Percentiles rank a stretch among this genome's conserved stretches.
Evolutionary conservation across 2,888 invertebrate species (phyloP).

Genomic region (Bellardia pandia): DNA sequence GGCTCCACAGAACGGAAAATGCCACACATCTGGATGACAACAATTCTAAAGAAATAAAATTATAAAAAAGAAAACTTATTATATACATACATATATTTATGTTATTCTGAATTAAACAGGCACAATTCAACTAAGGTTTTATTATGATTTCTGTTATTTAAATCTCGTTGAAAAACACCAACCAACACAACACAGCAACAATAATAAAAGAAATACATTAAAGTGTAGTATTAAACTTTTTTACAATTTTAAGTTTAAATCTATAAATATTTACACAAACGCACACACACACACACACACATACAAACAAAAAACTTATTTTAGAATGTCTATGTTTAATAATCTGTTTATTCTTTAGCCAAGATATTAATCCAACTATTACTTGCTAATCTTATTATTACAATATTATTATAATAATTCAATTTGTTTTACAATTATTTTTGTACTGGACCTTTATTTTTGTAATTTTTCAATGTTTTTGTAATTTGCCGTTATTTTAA

Average conservation of each 20-base stretch:
- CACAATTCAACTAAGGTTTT: slow-evolving; percentile 20
- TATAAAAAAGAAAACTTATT: not conserved
- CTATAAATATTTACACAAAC: slow-evolving; percentile 15
- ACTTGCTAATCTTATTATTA: slow-evolving; percentile 44
- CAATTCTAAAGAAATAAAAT: not conserved
- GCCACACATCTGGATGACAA: not conserved
- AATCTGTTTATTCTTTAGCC: not conserved
- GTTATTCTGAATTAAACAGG: not conserved
- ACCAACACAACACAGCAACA: slow-evolving; percentile 4
- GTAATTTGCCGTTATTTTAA: slow-evolving; percentile 40
- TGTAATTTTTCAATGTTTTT: slow-evolving; percentile 10
- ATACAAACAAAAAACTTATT: not conserved
- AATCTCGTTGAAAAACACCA: not conserved
- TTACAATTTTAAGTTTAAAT: slow-evolving; percentile 6
- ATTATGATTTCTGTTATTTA: slow-evolving; percentile 1
- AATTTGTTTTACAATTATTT: slow-evolving; percentile 23
- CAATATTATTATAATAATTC: too few relatives aligned
- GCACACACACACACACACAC: not conserved
- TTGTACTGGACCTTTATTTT: slow-evolving; percentile 34
- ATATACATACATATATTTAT: not conserved
- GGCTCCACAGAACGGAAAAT: not conserved
- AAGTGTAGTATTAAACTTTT: not conserved
- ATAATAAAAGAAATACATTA: slow-evolving; percentile 5
- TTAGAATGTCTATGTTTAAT: slow-evolving; percentile 11
- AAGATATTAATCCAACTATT: slow-evolving; percentile 17